phyloP scores from a whole-genome alignment of 2,888 invertebrate species.

The Marronus borbonicus region DNA sequence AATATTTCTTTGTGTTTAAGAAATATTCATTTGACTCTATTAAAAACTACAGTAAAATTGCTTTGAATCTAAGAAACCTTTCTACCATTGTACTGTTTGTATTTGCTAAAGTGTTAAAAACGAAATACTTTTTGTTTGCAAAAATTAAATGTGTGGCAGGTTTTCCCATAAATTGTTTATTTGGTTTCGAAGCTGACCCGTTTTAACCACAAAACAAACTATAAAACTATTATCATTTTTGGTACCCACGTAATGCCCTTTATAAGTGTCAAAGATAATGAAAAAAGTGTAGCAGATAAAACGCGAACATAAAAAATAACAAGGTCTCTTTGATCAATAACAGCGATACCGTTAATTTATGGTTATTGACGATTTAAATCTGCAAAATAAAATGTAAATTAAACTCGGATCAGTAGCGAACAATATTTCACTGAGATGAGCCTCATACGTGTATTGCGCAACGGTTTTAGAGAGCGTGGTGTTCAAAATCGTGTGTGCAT shows the following conservation, averaged over 20 bases:
- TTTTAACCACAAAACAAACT: too few relatives aligned
- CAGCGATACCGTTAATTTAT: constrained; percentile 59
- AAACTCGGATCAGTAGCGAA: constrained; percentile 58
- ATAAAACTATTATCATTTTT: too few relatives aligned
- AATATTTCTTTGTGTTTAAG: too few relatives aligned
- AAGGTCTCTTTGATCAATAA: constrained; percentile 55
- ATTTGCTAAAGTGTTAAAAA: too few relatives aligned
- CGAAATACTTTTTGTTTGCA: too few relatives aligned
- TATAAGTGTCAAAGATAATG: not conserved
- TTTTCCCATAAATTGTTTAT: too few relatives aligned
- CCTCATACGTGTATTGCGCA: not conserved
- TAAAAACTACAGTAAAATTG: too few relatives aligned
- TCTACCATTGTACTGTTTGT: too few relatives aligned
- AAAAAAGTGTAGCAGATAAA: not conserved
- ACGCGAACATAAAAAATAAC: constrained; percentile 45
- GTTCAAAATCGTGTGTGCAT: not conserved
- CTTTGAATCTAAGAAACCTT: too few relatives aligned
- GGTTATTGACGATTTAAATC: constrained; percentile 61
- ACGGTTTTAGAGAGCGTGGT: not conserved
- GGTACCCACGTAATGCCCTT: not conserved
- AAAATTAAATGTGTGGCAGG: constrained; percentile 24
- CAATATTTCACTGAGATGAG: constrained; percentile 56
- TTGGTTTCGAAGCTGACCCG: too few relatives aligned
- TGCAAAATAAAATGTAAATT: constrained; percentile 61
- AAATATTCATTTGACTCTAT: too few relatives aligned